Evolutionary conservation across 2,888 invertebrate genomes (phyloP).

Genomic region (Dioctria rufipes): DNA sequence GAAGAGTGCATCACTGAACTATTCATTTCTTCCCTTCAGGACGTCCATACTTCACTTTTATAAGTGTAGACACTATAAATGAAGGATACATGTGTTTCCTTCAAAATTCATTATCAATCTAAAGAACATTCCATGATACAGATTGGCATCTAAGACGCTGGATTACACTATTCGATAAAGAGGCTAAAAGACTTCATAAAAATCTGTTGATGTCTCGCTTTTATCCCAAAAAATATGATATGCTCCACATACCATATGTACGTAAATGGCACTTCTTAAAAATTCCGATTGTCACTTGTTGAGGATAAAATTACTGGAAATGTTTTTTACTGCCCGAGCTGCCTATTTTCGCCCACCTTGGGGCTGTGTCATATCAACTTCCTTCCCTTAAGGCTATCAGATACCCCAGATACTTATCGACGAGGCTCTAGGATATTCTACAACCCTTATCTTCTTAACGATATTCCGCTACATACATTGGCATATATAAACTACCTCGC

Average conservation of each 20-base stretch:
- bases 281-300: conserved; percentile 44
- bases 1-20: too few relatives aligned
- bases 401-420: conserved; percentile 47
- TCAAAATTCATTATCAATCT: not conserved
- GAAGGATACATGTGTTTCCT: too few relatives aligned
- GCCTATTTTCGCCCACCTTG: conserved; percentile 41
- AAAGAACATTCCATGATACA: not conserved
- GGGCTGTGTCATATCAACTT: conserved; percentile 23
- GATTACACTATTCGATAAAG: not conserved
- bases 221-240: too few relatives aligned
- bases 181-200: not conserved
- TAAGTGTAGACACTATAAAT: too few relatives aligned
- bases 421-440: conserved; percentile 21
- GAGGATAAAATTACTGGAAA: conserved; percentile 41
- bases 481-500: not conserved
- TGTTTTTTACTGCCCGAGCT: conserved; percentile 35
- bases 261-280: not conserved
- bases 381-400: conserved; percentile 46
- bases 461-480: not conserved
- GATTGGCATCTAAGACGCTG: not conserved
- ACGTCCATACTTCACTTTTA: too few relatives aligned
- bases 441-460: conserved; percentile 18
- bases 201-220: not conserved
- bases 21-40: too few relatives aligned
- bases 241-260: too few relatives aligned